Evolutionary conservation across 2,797 vertebrate genomes (phyloP).

Genomic region (Coregonus ussuriensis): DNA sequence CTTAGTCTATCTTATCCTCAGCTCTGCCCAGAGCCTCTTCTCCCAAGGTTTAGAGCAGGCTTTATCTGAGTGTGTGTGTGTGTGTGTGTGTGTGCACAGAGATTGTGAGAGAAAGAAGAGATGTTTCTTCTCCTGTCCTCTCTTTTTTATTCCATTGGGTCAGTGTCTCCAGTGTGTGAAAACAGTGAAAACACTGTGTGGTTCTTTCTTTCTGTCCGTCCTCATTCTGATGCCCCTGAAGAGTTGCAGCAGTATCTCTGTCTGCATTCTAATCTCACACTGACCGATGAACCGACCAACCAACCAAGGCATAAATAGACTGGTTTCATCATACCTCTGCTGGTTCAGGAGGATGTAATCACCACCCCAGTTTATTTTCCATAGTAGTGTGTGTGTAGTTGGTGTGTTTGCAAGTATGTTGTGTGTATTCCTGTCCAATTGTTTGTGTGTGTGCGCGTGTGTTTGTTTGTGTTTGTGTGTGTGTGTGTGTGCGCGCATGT

Average conservation of each 20-base stretch:
- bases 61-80: background rate
- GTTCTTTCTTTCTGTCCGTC: background rate
- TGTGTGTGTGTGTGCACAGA: background rate
- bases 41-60: background rate
- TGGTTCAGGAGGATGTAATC: constrained; percentile 21
- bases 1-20: constrained; percentile 14
- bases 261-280: constrained; percentile 57
- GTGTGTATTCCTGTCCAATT: background rate
- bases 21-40: background rate
- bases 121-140: constrained; percentile 35
- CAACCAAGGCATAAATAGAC: constrained; percentile 13
- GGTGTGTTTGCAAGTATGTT: background rate
- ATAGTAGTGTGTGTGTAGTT: constrained; percentile 1
- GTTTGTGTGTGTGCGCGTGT: background rate
- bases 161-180: constrained; percentile 21
- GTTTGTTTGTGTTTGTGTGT: background rate
- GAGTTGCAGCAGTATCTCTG: constrained; percentile 43
- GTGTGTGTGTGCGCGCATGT: background rate
- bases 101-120: constrained; percentile 8
- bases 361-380: constrained; percentile 5
- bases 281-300: background rate
- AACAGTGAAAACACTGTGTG: background rate
- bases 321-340: constrained; percentile 9
- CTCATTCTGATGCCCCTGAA: constrained; percentile 7
- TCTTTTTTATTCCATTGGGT: constrained; percentile 54